Evolutionary conservation across 2,888 invertebrate species (phyloP).

Genomic region (Caenorhabditis virilis): DNA sequence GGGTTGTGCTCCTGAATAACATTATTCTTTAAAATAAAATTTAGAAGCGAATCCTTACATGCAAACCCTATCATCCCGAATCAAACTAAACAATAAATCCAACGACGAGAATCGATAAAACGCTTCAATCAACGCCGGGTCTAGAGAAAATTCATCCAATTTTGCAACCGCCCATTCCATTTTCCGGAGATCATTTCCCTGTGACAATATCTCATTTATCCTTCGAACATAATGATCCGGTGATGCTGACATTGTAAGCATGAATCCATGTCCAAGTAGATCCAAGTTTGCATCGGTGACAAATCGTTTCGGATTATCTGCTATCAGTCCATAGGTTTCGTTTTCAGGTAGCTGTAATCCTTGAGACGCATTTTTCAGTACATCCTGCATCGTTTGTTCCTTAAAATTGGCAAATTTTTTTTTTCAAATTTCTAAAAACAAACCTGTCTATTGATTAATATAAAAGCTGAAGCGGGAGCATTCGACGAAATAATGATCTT

Average conservation of each 20-base stretch:
- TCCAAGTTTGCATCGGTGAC: constrained; percentile 42
- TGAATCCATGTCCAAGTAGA: constrained; percentile 50
- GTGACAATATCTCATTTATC: constrained; percentile 25
- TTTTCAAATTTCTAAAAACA: not conserved
- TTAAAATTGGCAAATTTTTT: constrained; percentile 4
- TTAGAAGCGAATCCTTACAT: constrained; percentile 3
- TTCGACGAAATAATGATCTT: constrained; percentile 19
- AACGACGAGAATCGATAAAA: constrained; percentile 26
- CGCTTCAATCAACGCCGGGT: constrained; percentile 11
- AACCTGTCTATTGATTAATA: constrained; percentile 23
- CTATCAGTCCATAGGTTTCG: constrained; percentile 41
- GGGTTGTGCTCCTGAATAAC: constrained; percentile 18
- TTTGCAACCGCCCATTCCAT: constrained; percentile 34
- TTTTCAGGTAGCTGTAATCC: constrained; percentile 35
- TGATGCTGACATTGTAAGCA: constrained; percentile 56
- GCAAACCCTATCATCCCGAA: constrained; percentile 24
- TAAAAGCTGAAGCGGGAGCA: constrained; percentile 27
- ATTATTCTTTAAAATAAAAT: not conserved
- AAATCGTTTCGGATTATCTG: constrained; percentile 47
- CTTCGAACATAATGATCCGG: constrained; percentile 39
- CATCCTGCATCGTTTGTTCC: constrained; percentile 30
- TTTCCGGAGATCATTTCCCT: constrained; percentile 23
- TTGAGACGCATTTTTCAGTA: constrained; percentile 23
- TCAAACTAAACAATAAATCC: constrained; percentile 20
- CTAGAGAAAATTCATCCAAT: constrained; percentile 28